phyloP scores from a whole-genome alignment of 2,113 vertebrate species.

The Thryonomys swinderianus region DNA sequence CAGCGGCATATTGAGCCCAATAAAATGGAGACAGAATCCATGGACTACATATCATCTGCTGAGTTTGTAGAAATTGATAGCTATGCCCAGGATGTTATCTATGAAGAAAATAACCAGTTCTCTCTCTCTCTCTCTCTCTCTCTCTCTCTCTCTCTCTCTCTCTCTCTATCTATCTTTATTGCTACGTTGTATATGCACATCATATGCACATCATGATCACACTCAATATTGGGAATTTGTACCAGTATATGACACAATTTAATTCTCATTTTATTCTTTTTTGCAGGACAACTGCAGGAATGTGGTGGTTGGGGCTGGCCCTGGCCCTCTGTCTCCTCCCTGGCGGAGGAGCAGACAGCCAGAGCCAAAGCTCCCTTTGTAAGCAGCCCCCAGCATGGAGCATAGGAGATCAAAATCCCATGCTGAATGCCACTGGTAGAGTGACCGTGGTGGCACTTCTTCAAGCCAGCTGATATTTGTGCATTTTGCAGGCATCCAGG shows the following conservation, averaged over 20 bases:
- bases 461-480: conserved; percentile 96
- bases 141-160: no score
- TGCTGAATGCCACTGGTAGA: conserved; percentile 87
- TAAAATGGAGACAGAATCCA: background rate
- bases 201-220: no score
- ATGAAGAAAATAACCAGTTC: conserved; percentile 43
- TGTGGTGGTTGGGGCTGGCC: conserved; percentile 93
- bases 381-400: conserved; percentile 89
- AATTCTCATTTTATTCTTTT: no score
- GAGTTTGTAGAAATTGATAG: background rate
- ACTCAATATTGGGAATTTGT: no score
- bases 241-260: no score
- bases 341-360: conserved; percentile 90
- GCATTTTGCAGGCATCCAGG: conserved; percentile 95
- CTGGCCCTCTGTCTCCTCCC: conserved; percentile 94
- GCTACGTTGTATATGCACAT: no score
- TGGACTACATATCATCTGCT: background rate
- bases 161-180: no score
- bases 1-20: background rate
- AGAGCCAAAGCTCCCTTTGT: conserved; percentile 86
- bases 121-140: no score
- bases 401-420: conserved; percentile 89
- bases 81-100: background rate
- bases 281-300: conserved; percentile 85
- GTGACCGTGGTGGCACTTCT: conserved; percentile 95